Evolutionary conservation across 2,113 vertebrate species (phyloP).

Genomic region (Reinhardtius hippoglossoides): DNA sequence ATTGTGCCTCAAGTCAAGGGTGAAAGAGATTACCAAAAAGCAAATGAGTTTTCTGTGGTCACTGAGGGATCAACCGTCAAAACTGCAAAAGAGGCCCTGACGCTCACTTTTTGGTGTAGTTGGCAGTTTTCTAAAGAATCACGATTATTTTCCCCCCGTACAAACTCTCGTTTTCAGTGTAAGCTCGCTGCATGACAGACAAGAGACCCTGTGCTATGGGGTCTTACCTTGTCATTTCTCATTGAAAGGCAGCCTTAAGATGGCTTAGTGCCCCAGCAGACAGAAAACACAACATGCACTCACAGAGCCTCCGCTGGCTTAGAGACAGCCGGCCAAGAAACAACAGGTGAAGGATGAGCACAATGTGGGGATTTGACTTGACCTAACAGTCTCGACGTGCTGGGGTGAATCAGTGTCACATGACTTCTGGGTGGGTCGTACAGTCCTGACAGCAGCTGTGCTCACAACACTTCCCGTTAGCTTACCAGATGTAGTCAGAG

Average conservation of each 20-base stretch:
- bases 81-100: conserved; percentile 9
- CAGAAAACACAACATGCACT: conserved; percentile 62
- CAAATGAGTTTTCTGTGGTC: not conserved
- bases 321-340: conserved; percentile 65
- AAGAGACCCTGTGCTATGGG: conserved; percentile 45
- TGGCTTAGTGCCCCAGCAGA: conserved; percentile 61
- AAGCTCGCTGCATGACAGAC: conserved; percentile 30
- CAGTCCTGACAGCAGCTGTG: not conserved
- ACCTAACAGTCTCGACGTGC: conserved; percentile 61
- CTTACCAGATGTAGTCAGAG: not conserved
- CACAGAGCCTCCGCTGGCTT: conserved; percentile 62
- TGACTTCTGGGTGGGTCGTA: conserved; percentile 18
- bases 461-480: not conserved
- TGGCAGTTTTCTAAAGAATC: conserved; percentile 9
- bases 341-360: conserved; percentile 63
- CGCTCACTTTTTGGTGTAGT: conserved; percentile 5
- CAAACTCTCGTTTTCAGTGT: conserved; percentile 4
- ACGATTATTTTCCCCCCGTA: not conserved
- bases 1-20: not conserved
- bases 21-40: not conserved
- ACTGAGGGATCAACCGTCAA: not conserved
- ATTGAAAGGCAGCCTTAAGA: conserved; percentile 62
- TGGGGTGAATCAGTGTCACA: conserved; percentile 52
- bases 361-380: conserved; percentile 76
- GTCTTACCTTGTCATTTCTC: conserved; percentile 81